Conservation (phyloP, 2,888 invertebrate genomes). For the Apoderus coryli region DNA sequence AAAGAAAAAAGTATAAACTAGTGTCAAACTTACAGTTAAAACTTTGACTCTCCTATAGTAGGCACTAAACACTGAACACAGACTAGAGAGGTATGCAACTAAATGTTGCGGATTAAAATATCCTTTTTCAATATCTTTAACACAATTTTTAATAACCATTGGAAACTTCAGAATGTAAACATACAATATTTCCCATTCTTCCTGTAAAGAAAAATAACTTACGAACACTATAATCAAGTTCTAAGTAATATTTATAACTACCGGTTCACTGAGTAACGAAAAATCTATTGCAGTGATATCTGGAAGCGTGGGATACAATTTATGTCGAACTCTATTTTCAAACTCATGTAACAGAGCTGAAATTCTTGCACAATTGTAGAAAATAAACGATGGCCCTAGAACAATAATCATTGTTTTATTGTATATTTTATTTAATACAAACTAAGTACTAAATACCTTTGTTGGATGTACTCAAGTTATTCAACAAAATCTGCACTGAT, state of each 20-base stretch:
- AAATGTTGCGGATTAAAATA: constrained; percentile 48
- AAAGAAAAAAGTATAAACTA: constrained; percentile 4
- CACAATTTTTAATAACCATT: constrained; percentile 39
- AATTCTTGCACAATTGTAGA: constrained; percentile 65
- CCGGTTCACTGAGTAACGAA: constrained; percentile 47
- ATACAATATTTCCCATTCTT: constrained; percentile 62
- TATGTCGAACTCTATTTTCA: constrained; percentile 37
- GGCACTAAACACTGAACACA: constrained; percentile 53
- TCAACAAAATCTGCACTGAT: constrained; percentile 37
- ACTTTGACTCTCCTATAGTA: constrained; percentile 60
- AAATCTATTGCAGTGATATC: constrained; percentile 45
- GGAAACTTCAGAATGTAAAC: constrained; percentile 53
- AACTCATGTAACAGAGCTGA: constrained; percentile 50
- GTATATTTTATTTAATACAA: no score
- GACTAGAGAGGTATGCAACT: constrained; percentile 45
- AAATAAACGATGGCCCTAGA: constrained; percentile 55
- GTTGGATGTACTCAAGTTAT: constrained; percentile 20
- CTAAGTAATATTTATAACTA: constrained; percentile 25
- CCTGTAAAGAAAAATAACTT: constrained; percentile 36
- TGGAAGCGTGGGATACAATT: constrained; percentile 46
- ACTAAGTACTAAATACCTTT: constrained; percentile 20
- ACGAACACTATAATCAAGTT: constrained; percentile 10
- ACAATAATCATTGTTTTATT: constrained; percentile 14
- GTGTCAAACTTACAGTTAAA: constrained; percentile 47
- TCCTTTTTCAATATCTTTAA: constrained; percentile 36